Base-by-base conservation (phyloP, 2,888 invertebrate species). In the Noctuana brunneofusca region DNA sequence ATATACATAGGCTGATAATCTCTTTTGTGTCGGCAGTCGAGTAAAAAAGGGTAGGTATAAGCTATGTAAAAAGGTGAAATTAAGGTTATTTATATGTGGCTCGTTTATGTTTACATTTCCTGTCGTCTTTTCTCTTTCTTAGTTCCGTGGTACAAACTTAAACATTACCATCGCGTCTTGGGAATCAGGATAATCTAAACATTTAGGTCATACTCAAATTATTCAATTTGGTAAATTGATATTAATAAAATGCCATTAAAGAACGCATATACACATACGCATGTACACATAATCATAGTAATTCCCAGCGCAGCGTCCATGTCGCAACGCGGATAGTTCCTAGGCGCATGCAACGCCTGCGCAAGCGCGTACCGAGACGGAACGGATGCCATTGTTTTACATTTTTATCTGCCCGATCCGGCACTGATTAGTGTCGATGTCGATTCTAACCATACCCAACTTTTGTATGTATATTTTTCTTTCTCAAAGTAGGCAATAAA, bases 351-450 rank as follows among this genome's bases (percentile, higher is more conserved):
- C 60, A 58, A 49, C 63, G 66, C 57, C 71, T 75, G 70, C 73
- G 79, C 79, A 79, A 79, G 74, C 64, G 69, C 65, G 59, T 66
- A 64, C 48, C 74, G 65, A 60, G 70, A 71, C 74, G 79, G 75
- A 78, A 80, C 79, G 70, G 57, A 59, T 65, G 64, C 75, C 68
- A 80, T 80, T 80, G 79, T 80, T 76, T 76, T 76, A 79, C 78
- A 78, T 76, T 74, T 74, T 81, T 87, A 87, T 84, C 85, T 69
- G 70, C 68, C 67, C 74, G 78, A 87, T 87, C 85, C 81, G 68
- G 67, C 71, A 71, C 75, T 81, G 80, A 87, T 86, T 83, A 83
- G 73, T 83, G 84, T 82, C 80, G 80, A 83, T 81, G 84, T 81
- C 80, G 80, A 84, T 81, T 77, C 49, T 12, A 30, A 6, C 66